Conservation (phyloP, 2,888 invertebrate species). For the Andrena praecox region DNA sequence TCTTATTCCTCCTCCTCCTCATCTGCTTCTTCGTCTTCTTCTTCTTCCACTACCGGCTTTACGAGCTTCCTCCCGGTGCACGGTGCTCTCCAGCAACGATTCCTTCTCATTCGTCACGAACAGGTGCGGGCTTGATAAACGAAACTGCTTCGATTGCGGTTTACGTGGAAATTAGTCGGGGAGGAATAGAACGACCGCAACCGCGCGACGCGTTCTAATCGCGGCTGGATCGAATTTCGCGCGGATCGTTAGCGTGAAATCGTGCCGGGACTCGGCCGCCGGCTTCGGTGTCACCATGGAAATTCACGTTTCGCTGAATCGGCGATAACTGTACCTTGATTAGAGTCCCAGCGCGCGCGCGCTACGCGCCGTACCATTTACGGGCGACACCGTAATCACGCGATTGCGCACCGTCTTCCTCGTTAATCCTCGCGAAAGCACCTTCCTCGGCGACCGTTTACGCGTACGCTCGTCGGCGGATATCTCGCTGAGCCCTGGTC, state of each 20-base stretch:
- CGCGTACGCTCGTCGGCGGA: constrained; percentile 44
- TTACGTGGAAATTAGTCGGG: constrained; percentile 56
- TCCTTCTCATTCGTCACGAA: constrained; percentile 64
- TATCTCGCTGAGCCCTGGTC: constrained; percentile 25
- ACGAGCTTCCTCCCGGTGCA: constrained; percentile 33
- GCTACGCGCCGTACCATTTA: constrained; percentile 11
- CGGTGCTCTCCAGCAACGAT: constrained; percentile 57
- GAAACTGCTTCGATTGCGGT: constrained; percentile 56
- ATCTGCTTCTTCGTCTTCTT: constrained; percentile 16
- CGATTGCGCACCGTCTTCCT: not conserved
- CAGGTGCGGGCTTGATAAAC: constrained; percentile 66
- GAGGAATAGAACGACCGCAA: constrained; percentile 25
- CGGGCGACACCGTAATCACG: constrained; percentile 18
- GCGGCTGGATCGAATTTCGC: constrained; percentile 51
- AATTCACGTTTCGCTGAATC: constrained; percentile 42
- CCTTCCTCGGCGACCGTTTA: not conserved
- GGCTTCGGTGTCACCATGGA: constrained; percentile 7
- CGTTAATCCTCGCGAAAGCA: not conserved
- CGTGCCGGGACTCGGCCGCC: constrained; percentile 4
- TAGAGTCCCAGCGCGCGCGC: not conserved
- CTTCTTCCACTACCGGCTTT: constrained; percentile 8
- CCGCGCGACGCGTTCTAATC: constrained; percentile 34
- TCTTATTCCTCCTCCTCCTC: constrained; percentile 36
- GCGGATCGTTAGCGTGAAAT: constrained; percentile 37
- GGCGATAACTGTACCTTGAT: constrained; percentile 51